Conservation (phyloP, 2,888 invertebrate species). For the Ichneumon xanthorius region DNA sequence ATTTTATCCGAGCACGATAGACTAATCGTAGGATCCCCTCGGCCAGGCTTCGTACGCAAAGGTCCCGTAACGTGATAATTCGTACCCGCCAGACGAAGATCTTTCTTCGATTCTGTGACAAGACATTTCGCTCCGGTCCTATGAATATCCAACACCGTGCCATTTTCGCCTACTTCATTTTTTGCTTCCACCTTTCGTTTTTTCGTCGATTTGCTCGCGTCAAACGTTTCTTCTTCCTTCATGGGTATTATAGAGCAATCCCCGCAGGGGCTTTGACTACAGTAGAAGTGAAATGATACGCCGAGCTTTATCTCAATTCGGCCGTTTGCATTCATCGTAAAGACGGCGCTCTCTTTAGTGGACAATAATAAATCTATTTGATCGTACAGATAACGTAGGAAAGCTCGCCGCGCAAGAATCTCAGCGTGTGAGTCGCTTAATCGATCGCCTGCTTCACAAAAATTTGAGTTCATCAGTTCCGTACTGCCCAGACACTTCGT, state of each 20-base stretch:
- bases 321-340: conserved; percentile 78
- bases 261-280: conserved; percentile 96
- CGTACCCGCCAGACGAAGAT: conserved; percentile 87
- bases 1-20: conserved; percentile 98
- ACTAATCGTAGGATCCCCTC: conserved; percentile 95
- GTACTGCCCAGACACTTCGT: conserved; percentile 94
- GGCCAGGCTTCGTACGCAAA: conserved; percentile 95
- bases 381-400: conserved; percentile 91
- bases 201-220: conserved; percentile 45
- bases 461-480: conserved; percentile 83
- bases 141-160: conserved; percentile 85
- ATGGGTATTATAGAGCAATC: conserved; percentile 95
- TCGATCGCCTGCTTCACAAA: conserved; percentile 89
- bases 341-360: conserved; percentile 79
- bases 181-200: conserved; percentile 49
- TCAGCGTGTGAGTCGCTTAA: conserved; percentile 98
- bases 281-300: conserved; percentile 92
- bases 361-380: conserved; percentile 86
- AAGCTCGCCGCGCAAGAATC: conserved; percentile 93
- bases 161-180: conserved; percentile 73
- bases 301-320: conserved; percentile 86
- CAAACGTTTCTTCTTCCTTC: conserved; percentile 72
- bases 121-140: conserved; percentile 97
- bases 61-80: conserved; percentile 90
- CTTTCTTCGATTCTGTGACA: conserved; percentile 86